Conservation (phyloP, 2,797 vertebrate genomes). For the Sebastes diaconus region DNA sequence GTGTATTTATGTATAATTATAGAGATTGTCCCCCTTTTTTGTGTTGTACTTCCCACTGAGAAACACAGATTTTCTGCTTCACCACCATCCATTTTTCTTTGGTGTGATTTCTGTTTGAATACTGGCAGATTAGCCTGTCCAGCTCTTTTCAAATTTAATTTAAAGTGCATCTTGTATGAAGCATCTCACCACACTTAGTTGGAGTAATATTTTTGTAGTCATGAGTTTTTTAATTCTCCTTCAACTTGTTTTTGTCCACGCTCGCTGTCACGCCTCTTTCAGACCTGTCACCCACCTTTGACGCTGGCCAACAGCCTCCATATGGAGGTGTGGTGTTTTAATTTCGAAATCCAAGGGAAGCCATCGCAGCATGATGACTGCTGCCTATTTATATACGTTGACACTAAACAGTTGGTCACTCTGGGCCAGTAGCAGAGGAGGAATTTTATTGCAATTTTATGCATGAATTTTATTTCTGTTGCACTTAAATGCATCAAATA, state of each 20-base stretch:
- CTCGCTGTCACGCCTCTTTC: not conserved
- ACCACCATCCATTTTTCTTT: not conserved
- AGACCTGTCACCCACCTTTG: constrained; percentile 4
- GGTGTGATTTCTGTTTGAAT: not conserved
- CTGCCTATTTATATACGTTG: not conserved
- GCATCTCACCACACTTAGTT: not conserved
- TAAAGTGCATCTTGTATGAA: not conserved
- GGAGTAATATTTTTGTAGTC: not conserved
- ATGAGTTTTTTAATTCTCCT: not conserved
- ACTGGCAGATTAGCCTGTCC: no score
- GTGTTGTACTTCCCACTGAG: not conserved
- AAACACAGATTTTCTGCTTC: not conserved
- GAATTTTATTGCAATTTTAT: no score
- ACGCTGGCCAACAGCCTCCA: constrained; percentile 20
- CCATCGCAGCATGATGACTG: not conserved
- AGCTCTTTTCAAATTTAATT: not conserved
- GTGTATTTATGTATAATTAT: no score
- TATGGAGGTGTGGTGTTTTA: constrained; percentile 41
- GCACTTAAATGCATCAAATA: no score
- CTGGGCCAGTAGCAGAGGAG: not conserved
- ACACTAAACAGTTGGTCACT: not conserved
- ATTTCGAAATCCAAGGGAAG: constrained; percentile 52
- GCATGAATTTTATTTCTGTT: no score
- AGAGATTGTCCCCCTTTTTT: no score
- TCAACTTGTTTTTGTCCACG: not conserved